A percentile compares a stretch with the other conserved stretches of the same genome.
phyloP scores from a whole-genome alignment of 2,797 vertebrate genomes.

The Tragelaphus oryx region DNA sequence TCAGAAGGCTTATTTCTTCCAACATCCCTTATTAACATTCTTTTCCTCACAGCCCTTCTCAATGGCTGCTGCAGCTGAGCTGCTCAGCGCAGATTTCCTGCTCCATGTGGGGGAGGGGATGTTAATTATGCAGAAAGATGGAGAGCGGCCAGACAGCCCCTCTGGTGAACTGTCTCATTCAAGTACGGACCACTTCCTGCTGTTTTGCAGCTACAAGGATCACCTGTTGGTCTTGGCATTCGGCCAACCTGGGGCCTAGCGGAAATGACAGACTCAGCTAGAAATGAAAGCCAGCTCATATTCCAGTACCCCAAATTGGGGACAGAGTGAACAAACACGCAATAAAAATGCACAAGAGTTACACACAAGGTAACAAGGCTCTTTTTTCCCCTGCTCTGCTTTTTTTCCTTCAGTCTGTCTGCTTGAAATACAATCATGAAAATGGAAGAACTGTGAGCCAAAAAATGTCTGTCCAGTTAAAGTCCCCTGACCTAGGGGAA shows the following conservation, averaged over 20 bases:
- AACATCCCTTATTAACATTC: conserved; percentile 68
- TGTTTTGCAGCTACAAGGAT: conserved; percentile 84
- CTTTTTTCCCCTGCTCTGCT: not conserved
- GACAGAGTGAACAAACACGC: conserved; percentile 30
- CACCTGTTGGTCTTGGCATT: conserved; percentile 94
- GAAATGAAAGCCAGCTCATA: conserved; percentile 87
- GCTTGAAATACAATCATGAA: conserved; percentile 6
- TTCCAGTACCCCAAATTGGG: conserved; percentile 75
- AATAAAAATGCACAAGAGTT: not conserved
- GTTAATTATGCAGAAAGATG: conserved; percentile 82
- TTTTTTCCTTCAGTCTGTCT: not conserved
- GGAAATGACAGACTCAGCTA: conserved; percentile 91
- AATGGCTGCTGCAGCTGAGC: conserved; percentile 72
- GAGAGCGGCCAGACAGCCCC: conserved; percentile 84
- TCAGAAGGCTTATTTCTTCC: conserved; percentile 38
- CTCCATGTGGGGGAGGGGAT: conserved; percentile 62
- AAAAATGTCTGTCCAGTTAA: not conserved
- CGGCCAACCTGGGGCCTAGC: conserved; percentile 84
- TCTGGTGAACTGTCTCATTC: conserved; percentile 84
- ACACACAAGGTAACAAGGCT: not conserved
- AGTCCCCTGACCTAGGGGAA: not conserved
- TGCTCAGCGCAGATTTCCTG: conserved; percentile 79
- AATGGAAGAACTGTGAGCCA: not conserved
- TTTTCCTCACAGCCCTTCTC: conserved; percentile 55
- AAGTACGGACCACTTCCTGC: conserved; percentile 87